Evolutionary conservation across 2,888 invertebrate genomes (phyloP).

Genomic region (Callimorpha dominula): DNA sequence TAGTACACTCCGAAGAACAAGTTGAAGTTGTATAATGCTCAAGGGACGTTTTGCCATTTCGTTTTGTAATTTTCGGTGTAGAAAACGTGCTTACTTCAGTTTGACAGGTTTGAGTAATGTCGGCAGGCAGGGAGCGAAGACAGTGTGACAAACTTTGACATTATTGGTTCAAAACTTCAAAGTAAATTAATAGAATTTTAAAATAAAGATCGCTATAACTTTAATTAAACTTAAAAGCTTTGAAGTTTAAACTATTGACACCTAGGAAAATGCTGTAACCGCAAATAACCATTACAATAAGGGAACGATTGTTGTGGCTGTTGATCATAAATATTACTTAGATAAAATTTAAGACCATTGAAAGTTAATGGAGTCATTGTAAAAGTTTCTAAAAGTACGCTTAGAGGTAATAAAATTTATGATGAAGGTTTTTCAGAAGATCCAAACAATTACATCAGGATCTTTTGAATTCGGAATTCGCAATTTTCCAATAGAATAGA

Average conservation of each 20-base stretch:
- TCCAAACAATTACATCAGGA: constrained; percentile 24
- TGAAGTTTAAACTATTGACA: constrained; percentile 12
- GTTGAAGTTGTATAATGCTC: too few relatives aligned
- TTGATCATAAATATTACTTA: constrained; percentile 33
- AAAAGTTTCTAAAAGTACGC: constrained; percentile 25
- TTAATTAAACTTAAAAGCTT: constrained; percentile 26
- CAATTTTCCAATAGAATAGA: constrained; percentile 25
- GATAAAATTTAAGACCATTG: constrained; percentile 32
- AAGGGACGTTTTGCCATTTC: background rate
- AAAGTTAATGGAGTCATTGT: constrained; percentile 41
- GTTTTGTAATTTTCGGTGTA: too few relatives aligned
- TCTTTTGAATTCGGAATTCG: constrained; percentile 29
- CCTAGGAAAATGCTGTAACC: background rate
- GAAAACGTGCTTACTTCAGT: background rate
- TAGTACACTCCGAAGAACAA: too few relatives aligned
- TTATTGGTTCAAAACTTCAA: background rate
- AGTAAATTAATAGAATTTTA: constrained; percentile 19
- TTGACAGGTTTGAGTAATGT: background rate
- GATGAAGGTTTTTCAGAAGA: constrained; percentile 31
- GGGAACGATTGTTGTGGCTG: constrained; percentile 20
- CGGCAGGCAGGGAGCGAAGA: background rate
- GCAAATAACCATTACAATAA: constrained; percentile 21
- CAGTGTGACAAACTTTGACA: background rate
- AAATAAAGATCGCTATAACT: constrained; percentile 18
- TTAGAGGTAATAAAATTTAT: constrained; percentile 36